phyloP scores from a whole-genome alignment of 2,113 vertebrate species.

The Rhodinocichla rosea region DNA sequence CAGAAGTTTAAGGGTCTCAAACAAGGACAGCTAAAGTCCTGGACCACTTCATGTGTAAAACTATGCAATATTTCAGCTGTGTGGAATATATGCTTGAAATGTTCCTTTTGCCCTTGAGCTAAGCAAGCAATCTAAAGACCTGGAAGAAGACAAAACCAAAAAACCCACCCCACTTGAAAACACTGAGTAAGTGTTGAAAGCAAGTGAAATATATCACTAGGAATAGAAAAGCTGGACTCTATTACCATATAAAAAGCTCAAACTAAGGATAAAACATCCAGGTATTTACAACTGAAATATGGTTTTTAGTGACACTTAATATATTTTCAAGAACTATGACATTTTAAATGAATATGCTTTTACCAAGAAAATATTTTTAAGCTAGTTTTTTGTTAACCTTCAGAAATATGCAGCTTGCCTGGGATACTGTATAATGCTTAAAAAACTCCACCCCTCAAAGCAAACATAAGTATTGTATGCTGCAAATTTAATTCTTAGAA shows the following conservation, averaged over 20 bases:
- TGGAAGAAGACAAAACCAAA: not conserved
- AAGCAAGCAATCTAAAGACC: not conserved
- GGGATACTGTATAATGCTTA: not conserved
- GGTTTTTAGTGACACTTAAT: not conserved
- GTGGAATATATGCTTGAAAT: not conserved
- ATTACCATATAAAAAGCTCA: not conserved
- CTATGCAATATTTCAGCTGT: not conserved
- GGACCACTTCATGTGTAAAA: not conserved
- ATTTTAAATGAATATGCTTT: not conserved
- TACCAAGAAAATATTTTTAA: not conserved
- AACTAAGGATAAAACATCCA: not conserved
- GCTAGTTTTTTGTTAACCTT: not conserved
- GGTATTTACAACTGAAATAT: not conserved
- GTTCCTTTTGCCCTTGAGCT: not conserved
- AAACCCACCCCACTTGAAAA: not conserved
- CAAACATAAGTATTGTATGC: not conserved
- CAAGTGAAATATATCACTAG: not conserved
- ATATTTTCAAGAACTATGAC: not conserved
- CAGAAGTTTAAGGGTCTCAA: not conserved
- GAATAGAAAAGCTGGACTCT: not conserved
- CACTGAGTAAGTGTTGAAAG: not conserved
- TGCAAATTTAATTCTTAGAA: not conserved
- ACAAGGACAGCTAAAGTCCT: not conserved
- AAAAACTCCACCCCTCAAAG: not conserved
- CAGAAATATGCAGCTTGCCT: not conserved